These are phyloP conservation scores for Bombus superbus DNA, from an alignment of 1,140 invertebrate genomes.

Conservation along the genomic window DNA sequence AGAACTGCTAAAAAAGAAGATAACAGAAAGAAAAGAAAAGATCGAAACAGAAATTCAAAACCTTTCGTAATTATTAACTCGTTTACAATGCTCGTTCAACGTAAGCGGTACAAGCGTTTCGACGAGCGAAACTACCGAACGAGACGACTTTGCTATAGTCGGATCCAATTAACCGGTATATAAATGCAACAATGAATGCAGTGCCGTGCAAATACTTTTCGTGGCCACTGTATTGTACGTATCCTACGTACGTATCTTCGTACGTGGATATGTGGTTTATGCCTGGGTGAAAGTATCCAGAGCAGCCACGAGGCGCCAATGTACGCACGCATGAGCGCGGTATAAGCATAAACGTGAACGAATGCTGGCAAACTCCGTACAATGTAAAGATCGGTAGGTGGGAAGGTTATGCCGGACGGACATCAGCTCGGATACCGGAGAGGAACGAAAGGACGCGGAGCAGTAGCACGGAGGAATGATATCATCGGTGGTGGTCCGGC, in stretches of 20 bases:
- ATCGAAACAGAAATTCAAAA: no score
- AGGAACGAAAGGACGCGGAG: constrained; percentile 20
- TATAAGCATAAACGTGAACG: constrained; percentile 51
- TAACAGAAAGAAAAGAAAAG: no score
- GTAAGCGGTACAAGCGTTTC: no score
- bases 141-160: no score
- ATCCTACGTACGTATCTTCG: neutral
- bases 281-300: constrained; percentile 9
- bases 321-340: constrained; percentile 46
- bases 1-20: no score
- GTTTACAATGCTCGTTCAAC: no score
- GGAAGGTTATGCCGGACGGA: constrained; percentile 34
- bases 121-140: no score
- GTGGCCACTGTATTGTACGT: neutral
- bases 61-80: no score
- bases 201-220: no score
- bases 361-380: constrained; percentile 39
- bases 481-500: constrained; percentile 13
- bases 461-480: constrained; percentile 10
- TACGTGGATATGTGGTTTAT: constrained; percentile 32
- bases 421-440: constrained; percentile 15
- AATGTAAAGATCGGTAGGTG: constrained; percentile 65
- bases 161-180: no score
- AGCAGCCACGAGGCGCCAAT: constrained; percentile 51
- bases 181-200: no score